These are phyloP conservation scores for Papilio gigon DNA, from an alignment of 2,888 invertebrate genomes.

Conservation along the genomic window DNA sequence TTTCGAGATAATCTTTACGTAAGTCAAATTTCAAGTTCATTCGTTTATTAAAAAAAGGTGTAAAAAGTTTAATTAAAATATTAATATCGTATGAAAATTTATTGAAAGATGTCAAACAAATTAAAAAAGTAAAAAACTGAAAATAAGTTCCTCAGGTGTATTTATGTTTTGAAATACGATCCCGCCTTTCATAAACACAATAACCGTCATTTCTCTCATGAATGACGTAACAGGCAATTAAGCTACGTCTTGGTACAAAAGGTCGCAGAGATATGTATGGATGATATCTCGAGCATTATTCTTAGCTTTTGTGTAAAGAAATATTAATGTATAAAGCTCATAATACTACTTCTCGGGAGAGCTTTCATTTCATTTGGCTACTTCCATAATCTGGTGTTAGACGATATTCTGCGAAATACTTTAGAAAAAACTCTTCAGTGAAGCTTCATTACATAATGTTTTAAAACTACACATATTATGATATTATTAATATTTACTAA, in stretches of 20 bases:
- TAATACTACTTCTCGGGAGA: background rate
- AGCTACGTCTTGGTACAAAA: conserved; percentile 22
- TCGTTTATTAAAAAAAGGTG: too few species aligned
- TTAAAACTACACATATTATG: too few species aligned
- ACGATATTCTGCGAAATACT: background rate
- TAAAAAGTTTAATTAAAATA: too few species aligned
- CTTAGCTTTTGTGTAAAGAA: conserved; percentile 11
- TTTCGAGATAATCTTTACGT: too few species aligned
- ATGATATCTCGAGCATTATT: conserved; percentile 4
- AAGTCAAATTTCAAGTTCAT: too few species aligned
- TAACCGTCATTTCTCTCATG: conserved; percentile 31
- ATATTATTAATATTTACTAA: too few species aligned
- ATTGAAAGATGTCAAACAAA: too few species aligned
- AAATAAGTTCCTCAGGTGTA: conserved; percentile 3
- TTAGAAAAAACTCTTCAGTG: background rate
- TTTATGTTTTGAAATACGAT: conserved; percentile 20
- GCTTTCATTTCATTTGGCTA: conserved; percentile 10
- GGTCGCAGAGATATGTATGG: background rate
- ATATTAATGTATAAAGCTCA: conserved; percentile 12
- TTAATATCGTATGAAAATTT: too few species aligned
- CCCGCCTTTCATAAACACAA: conserved; percentile 28
- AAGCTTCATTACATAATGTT: too few species aligned
- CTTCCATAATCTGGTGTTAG: background rate
- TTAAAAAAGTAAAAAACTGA: too few species aligned
- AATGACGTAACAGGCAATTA: conserved; percentile 36